Evolutionary conservation across 1,140 invertebrate species (phyloP), one percentile per base, ranked within the genome.

Genomic region (Euborellia annulipes): DNA sequence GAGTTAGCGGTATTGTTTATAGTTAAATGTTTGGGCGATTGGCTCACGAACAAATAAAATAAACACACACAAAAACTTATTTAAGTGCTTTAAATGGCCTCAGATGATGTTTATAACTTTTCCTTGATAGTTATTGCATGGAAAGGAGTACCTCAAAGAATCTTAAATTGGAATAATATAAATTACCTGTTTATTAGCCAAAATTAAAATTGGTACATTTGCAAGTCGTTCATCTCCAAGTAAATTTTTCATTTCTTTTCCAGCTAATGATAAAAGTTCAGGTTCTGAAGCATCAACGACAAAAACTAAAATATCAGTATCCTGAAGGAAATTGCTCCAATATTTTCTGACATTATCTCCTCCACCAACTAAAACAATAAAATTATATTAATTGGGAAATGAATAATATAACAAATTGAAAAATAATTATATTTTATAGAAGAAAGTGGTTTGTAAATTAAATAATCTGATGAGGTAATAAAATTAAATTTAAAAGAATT

Each of bases 321-420:
- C 67, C 51, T 67, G 64, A 18, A 69, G 50, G 49, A 68, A 69
- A 45, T 65, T 68, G 17, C 48, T 52, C 67, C 66, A 69, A 49
- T 66, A 63, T 42, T 56, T 57, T 49, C 61, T 55, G 16, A 59
- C 56, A 13, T 56, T 59, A 44, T 62, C 58, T 9, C 59, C 47
- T 34, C 64, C 66, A 18, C 64, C 66, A 54, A 70, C 63, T 66
- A 47, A 9, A 48, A 41, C 7, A 36, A 19, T 8, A 49, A 11
- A 36, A 2, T 21, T 13, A 45, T 37, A 7, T 20, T 37, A 9
- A 13, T 17, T 3, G 0, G 16, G 42, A 22, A 30, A 16, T 6
- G 16, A 30, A 19, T 36, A 54, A 54, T 45, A 49, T 17, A 49
- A 42, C 22, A 23, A 52, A 36, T 44, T 21, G 46, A 30, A 27